Percentiles rank a stretch among this genome's conserved stretches.
phyloP scores from a whole-genome alignment of 1,140 invertebrate species.

The Leucophenga varia region DNA sequence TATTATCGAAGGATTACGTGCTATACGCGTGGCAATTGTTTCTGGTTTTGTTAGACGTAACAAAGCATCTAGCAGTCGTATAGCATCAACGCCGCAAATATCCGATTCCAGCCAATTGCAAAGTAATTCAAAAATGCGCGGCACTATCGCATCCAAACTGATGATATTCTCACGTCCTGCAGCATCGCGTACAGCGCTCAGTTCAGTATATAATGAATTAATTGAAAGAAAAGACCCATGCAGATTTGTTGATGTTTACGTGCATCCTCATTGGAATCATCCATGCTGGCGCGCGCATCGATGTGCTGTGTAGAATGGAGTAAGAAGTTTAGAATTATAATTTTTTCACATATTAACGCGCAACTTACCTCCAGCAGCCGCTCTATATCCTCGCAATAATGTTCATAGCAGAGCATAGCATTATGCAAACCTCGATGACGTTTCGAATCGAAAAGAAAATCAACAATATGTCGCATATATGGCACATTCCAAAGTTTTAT shows the following conservation, averaged over 20 bases:
- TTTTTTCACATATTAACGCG: too few species aligned
- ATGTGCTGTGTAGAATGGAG: slow-evolving; percentile 25
- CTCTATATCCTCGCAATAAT: slow-evolving; percentile 46
- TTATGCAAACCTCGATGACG: slow-evolving; percentile 32
- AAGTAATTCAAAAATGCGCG: slow-evolving; percentile 37
- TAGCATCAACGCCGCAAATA: slow-evolving; percentile 36
- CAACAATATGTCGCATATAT: slow-evolving; percentile 60
- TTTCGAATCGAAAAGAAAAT: slow-evolving; percentile 58
- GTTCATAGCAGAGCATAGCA: slow-evolving; percentile 37
- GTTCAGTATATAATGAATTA: slow-evolving; percentile 35
- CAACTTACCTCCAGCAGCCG: slow-evolving; percentile 37
- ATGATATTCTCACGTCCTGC: slow-evolving; percentile 25
- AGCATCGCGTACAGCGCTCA: slow-evolving; percentile 12
- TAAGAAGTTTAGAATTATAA: too few species aligned
- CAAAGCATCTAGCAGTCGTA: slow-evolving; percentile 30
- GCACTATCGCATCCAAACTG: slow-evolving; percentile 40
- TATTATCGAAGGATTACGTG: slow-evolving; percentile 29
- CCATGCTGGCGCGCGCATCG: slow-evolving; percentile 26
- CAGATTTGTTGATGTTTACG: slow-evolving; percentile 45
- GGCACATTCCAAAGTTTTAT: slow-evolving; percentile 58
- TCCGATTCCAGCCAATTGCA: slow-evolving; percentile 39
- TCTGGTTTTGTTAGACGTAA: slow-evolving; percentile 28
- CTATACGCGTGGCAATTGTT: slow-evolving; percentile 29
- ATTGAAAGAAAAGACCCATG: slow-evolving; percentile 32
- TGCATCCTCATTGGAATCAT: slow-evolving; percentile 56